Evolutionary conservation across 92 coral and sea anemone species (phyloP), one percentile per base, ranked within the genome.

Genomic region (Palythoa grandiflora): DNA sequence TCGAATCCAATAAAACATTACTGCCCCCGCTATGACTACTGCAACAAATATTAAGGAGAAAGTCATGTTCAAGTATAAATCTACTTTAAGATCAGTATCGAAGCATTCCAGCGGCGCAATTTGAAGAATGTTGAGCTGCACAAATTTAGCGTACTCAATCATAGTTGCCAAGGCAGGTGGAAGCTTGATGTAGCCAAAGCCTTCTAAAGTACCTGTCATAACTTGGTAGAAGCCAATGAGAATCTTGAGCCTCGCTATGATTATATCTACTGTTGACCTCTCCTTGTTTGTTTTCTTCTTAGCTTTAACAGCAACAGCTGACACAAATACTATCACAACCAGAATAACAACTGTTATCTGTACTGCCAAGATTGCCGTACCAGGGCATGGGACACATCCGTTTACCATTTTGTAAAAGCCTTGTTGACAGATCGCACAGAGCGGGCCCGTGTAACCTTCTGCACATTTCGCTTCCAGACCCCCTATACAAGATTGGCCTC

Each of bases 101-200:
- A 91, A 55, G 78, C 96, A 93, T 50, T 86, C 91, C 36, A 93
- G 79, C 3, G 96, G 96, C 1, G 91, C 94, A 68, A 93, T 89
- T 40, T 89, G 87, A 37, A 93, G 88, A 39, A 93, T 51, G 65
- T 91, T 93, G 6, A 93, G 90, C 78, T 93, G 96, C 28, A 93
- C 19, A 6, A 93, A 61, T 36, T 91, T 88, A 6, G 96, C 92
- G 65, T 91, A 91, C 51, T 88, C 84, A 50, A 87, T 87, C 38
- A 93, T 79, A 59, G 79, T 70, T 13, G 92, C 77, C 88, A 93
- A 54, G 7, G 92, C 83, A 0, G 75, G 53, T 28, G 96, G 96
- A 93, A 93, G 91, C 78, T 93, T 89, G 19, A 93, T 89, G 54
- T 91, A 93, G 44, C 79, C 89, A 83, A 93, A 93, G 10, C 90